A percentile compares a stretch with the other conserved stretches of the same genome.
Evolutionary conservation across 1,140 invertebrate species (phyloP).

Genomic region (Philotrypesis tridentata): DNA sequence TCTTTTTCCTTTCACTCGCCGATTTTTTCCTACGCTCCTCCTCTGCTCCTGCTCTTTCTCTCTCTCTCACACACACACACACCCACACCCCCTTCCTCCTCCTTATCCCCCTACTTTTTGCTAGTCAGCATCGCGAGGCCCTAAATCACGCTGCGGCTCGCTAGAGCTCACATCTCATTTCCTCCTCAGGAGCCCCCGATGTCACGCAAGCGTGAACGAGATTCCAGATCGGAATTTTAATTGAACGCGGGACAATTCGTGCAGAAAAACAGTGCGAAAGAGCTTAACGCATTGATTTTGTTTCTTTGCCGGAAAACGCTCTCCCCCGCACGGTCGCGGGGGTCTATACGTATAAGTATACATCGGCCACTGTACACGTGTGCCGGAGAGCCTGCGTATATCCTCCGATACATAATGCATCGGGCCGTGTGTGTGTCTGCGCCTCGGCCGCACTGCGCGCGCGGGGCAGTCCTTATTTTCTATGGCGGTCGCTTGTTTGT

Average conservation of each 20-base stretch:
- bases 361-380: too few species aligned
- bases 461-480: too few species aligned
- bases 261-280: slow-evolving; percentile 16
- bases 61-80: too few species aligned
- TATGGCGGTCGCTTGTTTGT: too few species aligned
- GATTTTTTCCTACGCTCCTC: too few species aligned
- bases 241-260: slow-evolving; percentile 33
- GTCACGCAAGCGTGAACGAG: slow-evolving; percentile 33
- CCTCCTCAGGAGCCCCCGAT: neutral
- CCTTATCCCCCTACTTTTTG: slow-evolving; percentile 2
- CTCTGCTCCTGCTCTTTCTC: too few species aligned
- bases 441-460: too few species aligned
- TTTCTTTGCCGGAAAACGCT: neutral
- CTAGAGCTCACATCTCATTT: slow-evolving; percentile 33
- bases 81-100: neutral
- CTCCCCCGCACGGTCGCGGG: neutral
- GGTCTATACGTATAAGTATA: too few species aligned
- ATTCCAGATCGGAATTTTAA: slow-evolving; percentile 34
- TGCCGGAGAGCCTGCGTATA: too few species aligned
- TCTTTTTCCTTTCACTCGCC: slow-evolving; percentile 14
- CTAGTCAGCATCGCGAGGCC: neutral
- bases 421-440: neutral
- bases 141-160: neutral
- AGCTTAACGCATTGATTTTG: slow-evolving; percentile 1
- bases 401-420: slow-evolving; percentile 25